These are phyloP conservation scores for Zosterops borbonicus DNA, from an alignment of 2,113 vertebrate species.

Conservation along the genomic window DNA sequence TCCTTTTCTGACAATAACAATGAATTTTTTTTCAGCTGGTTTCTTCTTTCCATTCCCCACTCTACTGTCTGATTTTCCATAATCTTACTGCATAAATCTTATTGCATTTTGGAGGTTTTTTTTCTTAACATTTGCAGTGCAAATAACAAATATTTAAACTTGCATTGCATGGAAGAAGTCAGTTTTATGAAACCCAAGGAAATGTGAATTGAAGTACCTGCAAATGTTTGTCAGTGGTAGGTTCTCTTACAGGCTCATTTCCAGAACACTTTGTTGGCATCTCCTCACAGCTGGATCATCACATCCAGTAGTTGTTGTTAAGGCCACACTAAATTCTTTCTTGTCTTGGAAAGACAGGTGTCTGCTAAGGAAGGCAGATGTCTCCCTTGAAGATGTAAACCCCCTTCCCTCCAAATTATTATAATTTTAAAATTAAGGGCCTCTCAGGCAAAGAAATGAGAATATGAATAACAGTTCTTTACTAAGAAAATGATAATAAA, in stretches of 20 bases:
- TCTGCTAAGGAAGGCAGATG: background rate
- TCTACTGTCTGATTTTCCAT: background rate
- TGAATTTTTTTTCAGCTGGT: background rate
- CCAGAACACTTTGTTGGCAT: background rate
- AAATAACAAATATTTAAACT: slow-evolving; percentile 1
- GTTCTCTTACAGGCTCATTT: background rate
- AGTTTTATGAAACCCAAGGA: background rate
- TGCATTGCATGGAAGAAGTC: background rate
- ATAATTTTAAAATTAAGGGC: background rate
- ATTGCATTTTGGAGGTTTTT: background rate
- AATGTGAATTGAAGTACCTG: background rate
- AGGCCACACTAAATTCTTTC: background rate
- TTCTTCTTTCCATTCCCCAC: background rate
- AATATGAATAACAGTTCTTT: background rate
- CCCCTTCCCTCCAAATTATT: background rate
- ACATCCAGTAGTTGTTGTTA: background rate
- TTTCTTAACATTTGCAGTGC: background rate
- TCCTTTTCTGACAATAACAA: background rate
- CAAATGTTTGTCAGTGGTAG: background rate
- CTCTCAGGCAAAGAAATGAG: background rate
- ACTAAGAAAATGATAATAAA: background rate
- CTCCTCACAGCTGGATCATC: background rate
- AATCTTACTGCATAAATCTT: background rate
- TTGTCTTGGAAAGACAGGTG: background rate
- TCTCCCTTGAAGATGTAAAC: background rate